Percentiles rank a stretch among this genome's conserved stretches.
Evolutionary conservation across 2,888 invertebrate species (phyloP).

Genomic region (Dynastes maya): DNA sequence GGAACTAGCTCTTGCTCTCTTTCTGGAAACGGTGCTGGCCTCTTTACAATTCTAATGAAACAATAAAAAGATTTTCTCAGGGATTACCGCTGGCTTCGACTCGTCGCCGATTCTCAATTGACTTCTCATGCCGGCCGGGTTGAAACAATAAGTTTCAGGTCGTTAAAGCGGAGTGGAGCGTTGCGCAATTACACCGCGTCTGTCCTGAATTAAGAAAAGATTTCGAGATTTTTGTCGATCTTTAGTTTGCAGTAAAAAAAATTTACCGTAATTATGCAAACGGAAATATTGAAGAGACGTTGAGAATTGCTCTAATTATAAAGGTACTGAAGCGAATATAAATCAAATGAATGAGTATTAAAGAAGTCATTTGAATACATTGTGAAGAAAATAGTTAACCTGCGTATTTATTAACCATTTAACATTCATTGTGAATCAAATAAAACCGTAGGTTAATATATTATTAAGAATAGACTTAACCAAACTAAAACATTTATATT

Average conservation of each 20-base stretch:
- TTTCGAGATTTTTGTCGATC: background rate
- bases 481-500: no score
- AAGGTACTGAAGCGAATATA: no score
- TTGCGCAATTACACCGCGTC: conserved; percentile 19
- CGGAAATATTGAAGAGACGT: background rate
- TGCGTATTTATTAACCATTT: no score
- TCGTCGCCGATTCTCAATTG: conserved; percentile 42
- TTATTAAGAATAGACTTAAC: no score
- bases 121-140: conserved; percentile 41
- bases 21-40: conserved; percentile 30
- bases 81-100: conserved; percentile 42
- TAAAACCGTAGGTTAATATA: no score
- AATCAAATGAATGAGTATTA: no score
- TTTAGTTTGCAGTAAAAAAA: conserved; percentile 4
- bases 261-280: background rate
- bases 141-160: conserved; percentile 45
- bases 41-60: conserved; percentile 47
- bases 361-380: no score
- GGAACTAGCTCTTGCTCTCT: conserved; percentile 13
- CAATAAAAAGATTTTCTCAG: conserved; percentile 47
- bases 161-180: conserved; percentile 39
- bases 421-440: no score
- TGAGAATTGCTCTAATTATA: background rate
- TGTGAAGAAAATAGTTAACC: no score
- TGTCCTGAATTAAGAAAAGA: conserved; percentile 6